Conservation (phyloP, 2,113 vertebrate genomes). For the Elephantulus edwardii region DNA sequence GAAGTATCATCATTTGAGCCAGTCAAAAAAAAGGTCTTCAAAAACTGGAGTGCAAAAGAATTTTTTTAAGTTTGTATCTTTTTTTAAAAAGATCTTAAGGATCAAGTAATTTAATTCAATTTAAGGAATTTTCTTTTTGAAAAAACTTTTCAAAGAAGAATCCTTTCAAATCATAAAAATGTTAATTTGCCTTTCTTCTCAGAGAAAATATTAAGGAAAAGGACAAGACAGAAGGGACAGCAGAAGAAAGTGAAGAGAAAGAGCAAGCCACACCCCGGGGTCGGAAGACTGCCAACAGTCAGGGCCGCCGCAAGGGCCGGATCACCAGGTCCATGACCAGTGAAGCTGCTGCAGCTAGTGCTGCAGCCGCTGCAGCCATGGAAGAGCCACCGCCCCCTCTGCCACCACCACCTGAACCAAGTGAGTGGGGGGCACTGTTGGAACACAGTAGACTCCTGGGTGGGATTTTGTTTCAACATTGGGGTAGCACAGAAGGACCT, state of each 20-base stretch:
- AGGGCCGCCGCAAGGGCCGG: slow-evolving; percentile 95
- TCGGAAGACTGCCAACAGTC: slow-evolving; percentile 98
- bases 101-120: neutral
- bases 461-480: neutral
- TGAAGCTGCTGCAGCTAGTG: slow-evolving; percentile 92
- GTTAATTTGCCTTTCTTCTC: slow-evolving; percentile 44
- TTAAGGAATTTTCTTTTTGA: slow-evolving; percentile 16
- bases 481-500: neutral
- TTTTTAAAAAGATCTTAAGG: neutral
- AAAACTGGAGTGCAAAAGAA: neutral
- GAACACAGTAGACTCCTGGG: neutral
- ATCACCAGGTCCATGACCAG: slow-evolving; percentile 99
- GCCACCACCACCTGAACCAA: slow-evolving; percentile 88
- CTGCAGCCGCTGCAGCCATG: slow-evolving; percentile 85
- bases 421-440: slow-evolving; percentile 79
- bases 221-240: slow-evolving; percentile 92
- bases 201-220: slow-evolving; percentile 98
- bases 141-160: neutral
- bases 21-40: neutral
- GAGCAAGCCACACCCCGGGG: slow-evolving; percentile 94
- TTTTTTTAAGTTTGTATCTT: slow-evolving; percentile 1
- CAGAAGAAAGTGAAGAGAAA: slow-evolving; percentile 95
- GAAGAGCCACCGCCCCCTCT: slow-evolving; percentile 90
- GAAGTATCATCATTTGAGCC: neutral
- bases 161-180: slow-evolving; percentile 1